These are phyloP conservation scores for Mormyrus proboscirostris DNA, from an alignment of 2,797 vertebrate species.

Conservation along the genomic window DNA sequence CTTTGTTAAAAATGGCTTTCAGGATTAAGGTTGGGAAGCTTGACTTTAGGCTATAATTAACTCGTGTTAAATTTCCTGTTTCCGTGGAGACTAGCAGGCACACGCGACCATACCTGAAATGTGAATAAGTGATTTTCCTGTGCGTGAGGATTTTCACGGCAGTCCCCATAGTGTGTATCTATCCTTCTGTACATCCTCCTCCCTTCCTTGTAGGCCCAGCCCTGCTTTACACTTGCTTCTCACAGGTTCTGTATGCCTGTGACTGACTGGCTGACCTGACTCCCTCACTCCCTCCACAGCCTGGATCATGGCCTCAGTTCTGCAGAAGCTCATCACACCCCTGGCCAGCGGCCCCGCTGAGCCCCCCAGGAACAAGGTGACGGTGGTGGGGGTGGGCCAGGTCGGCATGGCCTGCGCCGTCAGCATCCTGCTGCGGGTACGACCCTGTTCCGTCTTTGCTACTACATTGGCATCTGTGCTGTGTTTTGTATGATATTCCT, in stretches of 20 bases:
- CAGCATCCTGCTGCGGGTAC: slow-evolving; percentile 85
- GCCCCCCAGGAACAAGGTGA: slow-evolving; percentile 81
- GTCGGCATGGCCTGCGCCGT: slow-evolving; percentile 92
- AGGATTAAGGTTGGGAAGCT: not conserved
- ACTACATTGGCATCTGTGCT: not conserved
- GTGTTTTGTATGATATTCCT: not conserved
- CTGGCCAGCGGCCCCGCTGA: slow-evolving; percentile 41
- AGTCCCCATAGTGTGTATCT: not conserved
- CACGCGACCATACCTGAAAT: not conserved
- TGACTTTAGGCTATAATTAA: not conserved
- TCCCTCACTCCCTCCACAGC: slow-evolving; percentile 26
- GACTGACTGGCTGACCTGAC: not conserved
- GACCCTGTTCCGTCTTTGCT: slow-evolving; percentile 12
- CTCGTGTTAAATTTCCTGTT: not conserved
- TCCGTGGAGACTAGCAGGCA: not conserved
- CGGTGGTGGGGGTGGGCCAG: slow-evolving; percentile 84
- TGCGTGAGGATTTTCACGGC: not conserved
- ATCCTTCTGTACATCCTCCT: not conserved
- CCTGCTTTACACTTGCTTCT: not conserved
- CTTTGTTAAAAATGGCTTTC: not conserved
- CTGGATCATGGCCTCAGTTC: slow-evolving; percentile 74
- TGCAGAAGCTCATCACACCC: slow-evolving; percentile 77
- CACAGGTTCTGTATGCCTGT: not conserved
- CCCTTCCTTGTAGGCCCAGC: too few species aligned
- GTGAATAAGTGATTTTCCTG: not conserved